These are phyloP conservation scores for Ciconia stormi DNA, from an alignment of 2,113 vertebrate genomes.

Conservation along the genomic window DNA sequence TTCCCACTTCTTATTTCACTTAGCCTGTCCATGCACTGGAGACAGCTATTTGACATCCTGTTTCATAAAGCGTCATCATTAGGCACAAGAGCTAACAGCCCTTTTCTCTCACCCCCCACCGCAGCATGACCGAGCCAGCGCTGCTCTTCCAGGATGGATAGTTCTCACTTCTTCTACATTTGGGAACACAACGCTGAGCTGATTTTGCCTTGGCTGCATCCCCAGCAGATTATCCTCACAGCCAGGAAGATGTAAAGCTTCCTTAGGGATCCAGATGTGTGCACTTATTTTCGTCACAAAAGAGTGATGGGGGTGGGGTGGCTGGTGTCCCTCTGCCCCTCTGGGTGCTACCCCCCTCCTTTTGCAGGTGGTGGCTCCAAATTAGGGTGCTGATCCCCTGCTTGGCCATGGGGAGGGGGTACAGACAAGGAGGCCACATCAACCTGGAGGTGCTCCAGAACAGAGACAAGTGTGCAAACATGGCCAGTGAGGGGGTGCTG, in stretches of 20 bases:
- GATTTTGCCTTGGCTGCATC: background rate
- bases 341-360: background rate
- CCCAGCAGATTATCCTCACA: background rate
- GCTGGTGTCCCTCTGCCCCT: background rate
- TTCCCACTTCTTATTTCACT: background rate
- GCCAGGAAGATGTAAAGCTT: background rate
- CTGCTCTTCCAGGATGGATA: background rate
- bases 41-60: background rate
- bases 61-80: background rate
- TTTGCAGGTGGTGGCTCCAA: background rate
- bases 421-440: fast-evolving
- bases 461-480: fast-evolving
- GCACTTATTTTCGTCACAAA: fast-evolving
- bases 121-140: fast-evolving
- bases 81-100: background rate
- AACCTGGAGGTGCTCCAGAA: background rate
- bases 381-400: background rate
- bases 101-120: background rate
- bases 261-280: background rate
- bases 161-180: background rate
- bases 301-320: fast-evolving
- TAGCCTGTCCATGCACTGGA: background rate
- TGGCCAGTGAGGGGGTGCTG: background rate
- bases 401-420: background rate
- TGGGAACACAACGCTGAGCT: fast-evolving